Evolutionary conservation across 2,113 vertebrate species (phyloP), one percentile per base, ranked within the genome.

Genomic region (Potamarius usumacintae): DNA sequence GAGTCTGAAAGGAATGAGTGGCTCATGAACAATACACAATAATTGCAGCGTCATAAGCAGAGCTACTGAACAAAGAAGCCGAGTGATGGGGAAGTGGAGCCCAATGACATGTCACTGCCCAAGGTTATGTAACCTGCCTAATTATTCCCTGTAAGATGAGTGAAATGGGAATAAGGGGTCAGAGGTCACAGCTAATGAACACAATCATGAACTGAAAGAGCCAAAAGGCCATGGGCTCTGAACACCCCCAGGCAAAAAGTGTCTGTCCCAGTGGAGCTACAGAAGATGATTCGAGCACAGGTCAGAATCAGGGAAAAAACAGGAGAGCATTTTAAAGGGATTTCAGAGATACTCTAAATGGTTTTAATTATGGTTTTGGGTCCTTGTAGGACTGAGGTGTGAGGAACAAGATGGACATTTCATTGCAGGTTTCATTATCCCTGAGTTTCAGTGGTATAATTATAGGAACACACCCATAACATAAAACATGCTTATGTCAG

Each of bases 81-180:
- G 89, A 88, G 60, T 69, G 14, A 85, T 84, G 85, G 84, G 80
- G 65, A 55, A 90, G 71, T 82, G 5, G 27, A 72, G 83, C 83
- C 90, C 86, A 87, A 18, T 60, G 15, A 86, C 62, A 89, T 58
- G 25, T 83, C 87, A 88, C 90, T 90, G 90, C 90, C 90, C 76
- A 53, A 27, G 88, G 86, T 94, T 94, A 93, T 90, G 90, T 93
- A 92, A 94, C 91, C 88, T 92, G 92, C 92, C 93, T 94, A 94
- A 94, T 94, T 93, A 94, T 89, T 91, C 90, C 91, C 88, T 89
- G 58, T 71, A 22, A 63, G 2, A 65, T 76, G 87, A 76, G 63
- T 53, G 58, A 63, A 79, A 62, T 17, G 22, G 85, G 42, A 60
- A 52, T 67, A 74, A 12, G 52, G 48, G 84, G 74, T 83, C 18